A percentile compares a stretch with the other conserved stretches of the same genome.
Conservation (phyloP, 2,888 invertebrate genomes). For the Cabera pusaria region DNA sequence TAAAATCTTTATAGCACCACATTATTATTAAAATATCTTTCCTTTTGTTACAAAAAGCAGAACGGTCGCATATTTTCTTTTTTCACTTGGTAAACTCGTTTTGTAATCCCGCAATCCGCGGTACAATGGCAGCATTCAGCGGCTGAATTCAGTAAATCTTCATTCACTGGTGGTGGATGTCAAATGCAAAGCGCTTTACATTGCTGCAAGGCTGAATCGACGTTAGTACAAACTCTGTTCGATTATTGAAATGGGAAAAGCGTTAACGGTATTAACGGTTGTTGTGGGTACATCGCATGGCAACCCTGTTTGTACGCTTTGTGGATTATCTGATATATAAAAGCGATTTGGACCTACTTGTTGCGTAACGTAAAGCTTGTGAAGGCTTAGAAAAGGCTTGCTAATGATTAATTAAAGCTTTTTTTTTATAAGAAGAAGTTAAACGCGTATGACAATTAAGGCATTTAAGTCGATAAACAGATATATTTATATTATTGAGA, state of each 20-base stretch:
- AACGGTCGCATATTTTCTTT: not conserved
- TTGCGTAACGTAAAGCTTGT: slow-evolving; percentile 14
- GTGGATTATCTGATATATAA: slow-evolving; percentile 24
- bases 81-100: slow-evolving; percentile 12
- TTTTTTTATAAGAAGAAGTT: slow-evolving; percentile 2
- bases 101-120: slow-evolving; percentile 13
- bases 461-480: too few relatives aligned
- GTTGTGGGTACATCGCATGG: slow-evolving; percentile 26
- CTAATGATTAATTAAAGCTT: slow-evolving; percentile 15
- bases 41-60: too few relatives aligned
- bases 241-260: slow-evolving; percentile 41
- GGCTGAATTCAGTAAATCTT: slow-evolving; percentile 49
- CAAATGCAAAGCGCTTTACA: slow-evolving; percentile 43
- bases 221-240: slow-evolving; percentile 40
- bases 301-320: slow-evolving; percentile 24
- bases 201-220: slow-evolving; percentile 20
- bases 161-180: slow-evolving; percentile 40
- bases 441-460: too few relatives aligned
- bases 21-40: too few relatives aligned
- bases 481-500: too few relatives aligned
- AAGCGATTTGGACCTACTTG: slow-evolving; percentile 14
- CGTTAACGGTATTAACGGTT: slow-evolving; percentile 39
- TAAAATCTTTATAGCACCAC: too few relatives aligned
- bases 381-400: slow-evolving; percentile 8
- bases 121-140: slow-evolving; percentile 31